Conservation (phyloP, 2,113 vertebrate species). For the Chaenocephalus aceratus region DNA sequence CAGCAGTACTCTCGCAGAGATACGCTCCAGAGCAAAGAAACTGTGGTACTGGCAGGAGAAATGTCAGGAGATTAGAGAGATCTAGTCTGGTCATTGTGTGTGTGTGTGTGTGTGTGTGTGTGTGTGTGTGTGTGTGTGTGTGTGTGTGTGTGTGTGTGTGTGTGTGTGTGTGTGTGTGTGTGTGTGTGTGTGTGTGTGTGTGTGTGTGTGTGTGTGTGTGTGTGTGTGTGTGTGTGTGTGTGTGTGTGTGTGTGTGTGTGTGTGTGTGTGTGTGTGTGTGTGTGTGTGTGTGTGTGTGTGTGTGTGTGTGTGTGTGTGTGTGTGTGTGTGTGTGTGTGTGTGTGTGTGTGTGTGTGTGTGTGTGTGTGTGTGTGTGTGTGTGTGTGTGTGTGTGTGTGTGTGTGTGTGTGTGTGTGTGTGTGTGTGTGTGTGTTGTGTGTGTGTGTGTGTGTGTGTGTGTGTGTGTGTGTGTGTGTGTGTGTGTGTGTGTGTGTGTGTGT, state of each 20-base stretch:
- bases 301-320: background rate
- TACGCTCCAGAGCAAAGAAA: conserved; percentile 24
- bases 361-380: background rate
- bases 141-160: background rate
- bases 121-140: background rate
- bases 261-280: background rate
- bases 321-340: background rate
- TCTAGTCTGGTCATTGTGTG: conserved; percentile 23
- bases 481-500: background rate
- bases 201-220: background rate
- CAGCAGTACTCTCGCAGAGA: conserved; percentile 39
- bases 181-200: background rate
- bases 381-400: background rate
- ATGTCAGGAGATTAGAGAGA: conserved; percentile 52
- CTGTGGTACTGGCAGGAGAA: conserved; percentile 26
- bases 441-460: background rate
- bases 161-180: background rate
- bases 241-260: background rate
- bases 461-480: background rate
- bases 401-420: background rate
- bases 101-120: background rate
- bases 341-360: background rate
- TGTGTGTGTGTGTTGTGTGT: background rate
- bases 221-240: background rate
- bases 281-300: background rate